Base-by-base conservation (phyloP, 2,797 vertebrate genomes). In the Myiotriccus ornatus region DNA sequence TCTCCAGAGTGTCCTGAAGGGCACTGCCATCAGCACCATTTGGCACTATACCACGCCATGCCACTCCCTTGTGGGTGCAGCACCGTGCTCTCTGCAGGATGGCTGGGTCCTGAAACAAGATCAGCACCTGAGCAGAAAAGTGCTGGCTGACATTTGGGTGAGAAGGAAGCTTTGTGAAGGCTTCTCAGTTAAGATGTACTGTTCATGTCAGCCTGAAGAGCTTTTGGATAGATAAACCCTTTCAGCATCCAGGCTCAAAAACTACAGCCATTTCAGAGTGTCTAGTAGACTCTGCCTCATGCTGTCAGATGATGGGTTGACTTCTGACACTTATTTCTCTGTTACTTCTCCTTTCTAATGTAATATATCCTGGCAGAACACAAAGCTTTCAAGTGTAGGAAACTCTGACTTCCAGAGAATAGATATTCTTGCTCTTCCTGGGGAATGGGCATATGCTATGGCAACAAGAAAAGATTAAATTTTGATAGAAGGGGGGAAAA, bases 1-100 rank as follows among this genome's bases (percentile, higher is more conserved):
- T 28, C 27, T 25, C 21, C 43, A 0, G 0, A 12, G 55, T 3
- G 1, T 21, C 12, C 34, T 0, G 2, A 49, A 12, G 32, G 35
- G 6, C 14, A 4, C 0, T 65, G 32, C 6, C 41, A 35, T 2
- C 10, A 39, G 35, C 53, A 44, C 14, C 25, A 34, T 4, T 8
- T 19, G 34, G 19, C 21, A 20, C 13, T 23, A 6, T 11, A 6
- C 4, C 62, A 32, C 1, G 0, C 11, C 60, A 5, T 21, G 34
- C 1, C 9, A 0, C 56, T 28, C 1, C 11, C 0, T 62, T 43
- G 30, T 3, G 2, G 34, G 28, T 10, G 3, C 47, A 68, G 44
- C 30, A 69, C n/a, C 16, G 21, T 0, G 0, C 47, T 52, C 34
- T 1, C 35, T n/a, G 6, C 46, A 49, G 55, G 13, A 14, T 0